phyloP scores from a whole-genome alignment of 2,113 vertebrate species.

The Siphamia tubifer region DNA sequence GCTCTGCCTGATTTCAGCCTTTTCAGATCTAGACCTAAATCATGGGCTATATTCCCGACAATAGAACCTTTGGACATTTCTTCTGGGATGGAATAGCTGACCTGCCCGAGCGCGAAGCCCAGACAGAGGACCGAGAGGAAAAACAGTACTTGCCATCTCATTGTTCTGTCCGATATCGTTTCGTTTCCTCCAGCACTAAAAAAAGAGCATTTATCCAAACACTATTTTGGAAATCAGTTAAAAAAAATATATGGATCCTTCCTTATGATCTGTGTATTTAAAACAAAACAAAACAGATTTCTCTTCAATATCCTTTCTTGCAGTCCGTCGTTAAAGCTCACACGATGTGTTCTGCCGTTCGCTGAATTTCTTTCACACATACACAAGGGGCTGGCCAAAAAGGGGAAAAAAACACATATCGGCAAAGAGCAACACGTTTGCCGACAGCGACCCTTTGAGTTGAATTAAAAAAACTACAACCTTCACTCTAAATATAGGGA shows the following conservation, averaged over 20 bases:
- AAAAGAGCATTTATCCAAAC: background rate
- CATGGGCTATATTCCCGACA: constrained; percentile 73
- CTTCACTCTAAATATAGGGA: no score
- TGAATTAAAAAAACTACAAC: constrained; percentile 43
- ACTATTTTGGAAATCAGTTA: background rate
- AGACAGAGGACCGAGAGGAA: constrained; percentile 32
- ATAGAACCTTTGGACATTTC: constrained; percentile 78
- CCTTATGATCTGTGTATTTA: background rate
- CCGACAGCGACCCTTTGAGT: constrained; percentile 56
- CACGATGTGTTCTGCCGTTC: background rate
- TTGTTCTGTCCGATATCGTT: constrained; percentile 32
- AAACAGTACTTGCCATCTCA: constrained; percentile 63
- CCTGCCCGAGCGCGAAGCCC: constrained; percentile 38
- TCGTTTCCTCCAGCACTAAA: background rate
- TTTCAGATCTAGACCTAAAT: constrained; percentile 74
- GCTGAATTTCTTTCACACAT: background rate
- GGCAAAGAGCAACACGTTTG: background rate
- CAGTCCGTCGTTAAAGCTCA: background rate
- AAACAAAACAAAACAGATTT: background rate
- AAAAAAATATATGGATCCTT: background rate
- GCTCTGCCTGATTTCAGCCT: constrained; percentile 65
- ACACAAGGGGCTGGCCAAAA: constrained; percentile 1
- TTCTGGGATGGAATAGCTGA: constrained; percentile 79
- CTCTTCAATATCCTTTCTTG: background rate
- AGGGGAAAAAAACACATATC: constrained; percentile 10